phyloP scores from a whole-genome alignment of 2,888 invertebrate species.

The Cheilosia variabilis region DNA sequence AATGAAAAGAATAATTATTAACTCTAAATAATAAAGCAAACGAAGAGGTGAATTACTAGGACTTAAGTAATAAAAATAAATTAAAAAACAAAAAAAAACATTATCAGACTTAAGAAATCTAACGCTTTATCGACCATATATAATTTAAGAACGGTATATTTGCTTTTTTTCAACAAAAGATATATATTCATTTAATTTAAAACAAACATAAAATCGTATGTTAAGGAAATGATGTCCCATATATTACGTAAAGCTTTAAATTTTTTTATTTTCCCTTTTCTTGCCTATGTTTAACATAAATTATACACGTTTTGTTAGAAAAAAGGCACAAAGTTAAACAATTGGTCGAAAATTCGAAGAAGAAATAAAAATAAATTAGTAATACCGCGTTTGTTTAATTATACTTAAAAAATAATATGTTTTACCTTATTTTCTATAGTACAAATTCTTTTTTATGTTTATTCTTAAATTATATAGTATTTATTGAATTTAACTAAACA shows the following conservation, averaged over 20 bases:
- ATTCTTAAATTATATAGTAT: conserved; percentile 57
- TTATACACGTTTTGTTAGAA: conserved; percentile 16
- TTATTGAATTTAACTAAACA: conserved; percentile 53
- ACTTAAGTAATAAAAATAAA: conserved; percentile 53
- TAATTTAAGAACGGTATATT: conserved; percentile 56
- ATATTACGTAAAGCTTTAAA: conserved; percentile 57
- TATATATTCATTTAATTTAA: conserved; percentile 6
- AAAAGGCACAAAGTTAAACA: conserved; percentile 66
- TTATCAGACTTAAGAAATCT: conserved; percentile 71
- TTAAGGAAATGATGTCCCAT: conserved; percentile 2
- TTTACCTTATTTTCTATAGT: conserved; percentile 65
- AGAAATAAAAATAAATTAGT: conserved; percentile 21
- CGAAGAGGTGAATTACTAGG: conserved; percentile 70
- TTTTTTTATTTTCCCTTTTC: conserved; percentile 18
- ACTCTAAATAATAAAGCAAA: conserved; percentile 45
- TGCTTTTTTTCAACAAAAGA: conserved; percentile 21
- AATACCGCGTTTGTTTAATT: background rate
- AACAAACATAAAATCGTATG: background rate
- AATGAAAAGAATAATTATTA: conserved; percentile 46
- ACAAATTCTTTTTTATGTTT: conserved; percentile 69
- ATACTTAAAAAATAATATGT: conserved; percentile 2
- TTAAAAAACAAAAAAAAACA: conserved; percentile 23
- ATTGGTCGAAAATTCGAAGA: conserved; percentile 62
- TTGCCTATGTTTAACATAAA: conserved; percentile 28
- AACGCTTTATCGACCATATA: conserved; percentile 75